Evolutionary conservation across 2,888 invertebrate species (phyloP).

Genomic region (Malthinus flaveolus): DNA sequence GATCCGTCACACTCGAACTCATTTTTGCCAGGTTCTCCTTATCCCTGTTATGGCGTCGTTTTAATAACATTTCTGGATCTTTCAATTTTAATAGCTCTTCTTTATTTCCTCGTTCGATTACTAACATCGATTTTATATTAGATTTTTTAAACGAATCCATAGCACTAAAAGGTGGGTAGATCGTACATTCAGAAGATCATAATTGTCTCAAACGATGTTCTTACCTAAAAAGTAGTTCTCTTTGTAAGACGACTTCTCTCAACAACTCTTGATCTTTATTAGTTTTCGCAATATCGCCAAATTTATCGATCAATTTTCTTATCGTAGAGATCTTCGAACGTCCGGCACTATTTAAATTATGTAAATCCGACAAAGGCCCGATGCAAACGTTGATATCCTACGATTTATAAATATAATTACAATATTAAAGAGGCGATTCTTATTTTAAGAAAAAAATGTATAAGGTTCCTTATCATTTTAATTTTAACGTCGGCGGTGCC

Average conservation of each 20-base stretch:
- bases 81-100: conserved; percentile 67
- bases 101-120: conserved; percentile 76
- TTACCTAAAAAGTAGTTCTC: conserved; percentile 70
- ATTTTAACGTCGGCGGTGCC: too few species aligned
- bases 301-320: conserved; percentile 69
- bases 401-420: too few species aligned
- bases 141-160: conserved; percentile 79
- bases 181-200: conserved; percentile 6
- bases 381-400: conserved; percentile 78
- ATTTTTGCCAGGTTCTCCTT: conserved; percentile 69
- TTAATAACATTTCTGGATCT: conserved; percentile 58
- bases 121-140: conserved; percentile 75
- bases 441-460: too few species aligned
- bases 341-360: conserved; percentile 76
- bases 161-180: conserved; percentile 62
- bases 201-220: neutral
- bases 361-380: conserved; percentile 70
- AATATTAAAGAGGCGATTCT: too few species aligned
- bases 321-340: conserved; percentile 68
- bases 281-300: conserved; percentile 70
- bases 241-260: conserved; percentile 69
- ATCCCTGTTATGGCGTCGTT: conserved; percentile 68
- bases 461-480: too few species aligned
- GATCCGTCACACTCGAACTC: conserved; percentile 81
- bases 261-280: conserved; percentile 64